Evolutionary conservation across 2,888 invertebrate genomes (phyloP).

Genomic region (Conistra vaccinii): DNA sequence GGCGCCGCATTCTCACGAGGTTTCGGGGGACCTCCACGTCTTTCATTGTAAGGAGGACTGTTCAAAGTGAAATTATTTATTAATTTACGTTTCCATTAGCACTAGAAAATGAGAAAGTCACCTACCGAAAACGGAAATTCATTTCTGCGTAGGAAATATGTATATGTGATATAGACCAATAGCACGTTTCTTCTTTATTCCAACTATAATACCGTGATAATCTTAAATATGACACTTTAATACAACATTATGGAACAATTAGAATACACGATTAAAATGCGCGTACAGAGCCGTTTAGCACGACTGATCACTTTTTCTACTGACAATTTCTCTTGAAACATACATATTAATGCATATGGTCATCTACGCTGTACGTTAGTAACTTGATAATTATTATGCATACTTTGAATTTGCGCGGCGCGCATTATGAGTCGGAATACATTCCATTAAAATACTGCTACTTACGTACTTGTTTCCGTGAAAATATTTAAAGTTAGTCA

Average conservation of each 20-base stretch:
- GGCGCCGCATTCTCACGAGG: slow-evolving; percentile 77
- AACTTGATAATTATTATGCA: slow-evolving; percentile 41
- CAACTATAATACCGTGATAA: background rate
- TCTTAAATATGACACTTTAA: background rate
- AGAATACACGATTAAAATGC: slow-evolving; percentile 22
- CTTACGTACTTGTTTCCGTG: background rate
- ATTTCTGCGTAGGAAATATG: slow-evolving; percentile 11
- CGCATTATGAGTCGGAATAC: slow-evolving; percentile 4
- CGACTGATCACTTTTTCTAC: slow-evolving; percentile 40
- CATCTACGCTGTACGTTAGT: slow-evolving; percentile 27
- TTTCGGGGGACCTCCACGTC: slow-evolving; percentile 77
- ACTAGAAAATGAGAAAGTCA: slow-evolving; percentile 8
- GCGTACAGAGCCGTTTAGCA: slow-evolving; percentile 27
- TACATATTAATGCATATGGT: slow-evolving; percentile 51
- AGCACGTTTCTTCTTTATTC: background rate
- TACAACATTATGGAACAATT: slow-evolving; percentile 21
- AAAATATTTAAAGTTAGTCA: background rate
- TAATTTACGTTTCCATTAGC: background rate
- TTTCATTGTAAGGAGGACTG: slow-evolving; percentile 59
- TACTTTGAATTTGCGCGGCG: slow-evolving; percentile 24
- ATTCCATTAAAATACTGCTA: slow-evolving; percentile 10
- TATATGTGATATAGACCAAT: background rate
- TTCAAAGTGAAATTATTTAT: slow-evolving; percentile 2
- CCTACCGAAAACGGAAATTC: slow-evolving; percentile 31
- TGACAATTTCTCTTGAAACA: slow-evolving; percentile 55